Base-by-base conservation (phyloP, 2,888 invertebrate genomes). In the Tiliacea aurago region DNA sequence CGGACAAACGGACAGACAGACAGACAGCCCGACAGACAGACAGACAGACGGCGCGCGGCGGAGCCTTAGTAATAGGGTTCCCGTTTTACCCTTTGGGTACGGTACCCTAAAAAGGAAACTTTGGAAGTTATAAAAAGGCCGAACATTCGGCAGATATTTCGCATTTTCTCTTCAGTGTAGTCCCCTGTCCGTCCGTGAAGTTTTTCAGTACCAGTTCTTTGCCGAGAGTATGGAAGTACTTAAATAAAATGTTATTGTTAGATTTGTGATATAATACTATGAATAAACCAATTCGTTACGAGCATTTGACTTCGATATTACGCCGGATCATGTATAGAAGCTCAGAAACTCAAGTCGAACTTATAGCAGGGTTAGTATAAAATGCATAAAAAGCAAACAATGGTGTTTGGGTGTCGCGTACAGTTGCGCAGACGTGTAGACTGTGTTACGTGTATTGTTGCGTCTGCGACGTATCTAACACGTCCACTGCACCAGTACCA, bases 381-480 rank as follows among this genome's bases (percentile, higher is more conserved):
- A 78, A 73, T 73, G 72, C 79, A 84, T 84, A 86, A 87, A 89
- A 88, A 85, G 80, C 76, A 81, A 88, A 90, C 88, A 87, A 90
- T 90, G 86, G 80, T 89, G 89, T 90, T 90, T 90, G 87, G 90
- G 88, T 86, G 84, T 73, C 68, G 85, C 69, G 81, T 73, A 72
- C 73, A 75, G 76, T 56, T 70, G 47, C 73, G 64, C 62, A 76
- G 79, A 78, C 83, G 77, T 78, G 82, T 78, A 73, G 65, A 67
- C n/a, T 37, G 51, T 49, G 81, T 81, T 80, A 80, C 84, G 87
- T 73, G 78, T 81, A 85, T 90, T 90, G 91, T 90, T 91, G 80
- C 88, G 89, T 89, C 90, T 90, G 89, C 85, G 67, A 77, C 80
- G 84, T 86, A 84, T 84, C 83, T 84, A 85, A 84, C 78, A 79